Evolutionary conservation across 2,888 invertebrate genomes (phyloP).

Genomic region (Xylocampa areola): DNA sequence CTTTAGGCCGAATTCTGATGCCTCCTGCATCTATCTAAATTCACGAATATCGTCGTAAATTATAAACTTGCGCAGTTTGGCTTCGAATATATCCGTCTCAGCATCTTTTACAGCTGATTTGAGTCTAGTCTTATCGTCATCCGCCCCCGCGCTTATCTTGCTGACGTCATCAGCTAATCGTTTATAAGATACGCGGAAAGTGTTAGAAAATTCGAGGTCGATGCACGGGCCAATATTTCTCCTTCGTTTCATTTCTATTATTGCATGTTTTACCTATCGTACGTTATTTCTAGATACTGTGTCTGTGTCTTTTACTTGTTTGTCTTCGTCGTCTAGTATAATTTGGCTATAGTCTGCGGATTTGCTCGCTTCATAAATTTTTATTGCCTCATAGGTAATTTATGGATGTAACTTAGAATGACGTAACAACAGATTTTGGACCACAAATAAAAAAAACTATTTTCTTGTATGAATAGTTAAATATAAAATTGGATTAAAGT

Average conservation of each 20-base stretch:
- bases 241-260: conserved; percentile 50
- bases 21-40: conserved; percentile 38
- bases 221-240: conserved; percentile 58
- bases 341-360: conserved; percentile 40
- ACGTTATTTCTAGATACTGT: conserved; percentile 41
- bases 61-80: conserved; percentile 43
- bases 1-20: conserved; percentile 20
- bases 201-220: conserved; percentile 68
- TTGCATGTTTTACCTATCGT: conserved; percentile 48
- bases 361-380: conserved; percentile 25
- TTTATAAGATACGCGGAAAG: conserved; percentile 42
- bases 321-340: conserved; percentile 33
- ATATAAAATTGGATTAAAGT: no score
- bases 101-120: conserved; percentile 63
- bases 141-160: conserved; percentile 58
- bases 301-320: conserved; percentile 27
- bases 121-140: conserved; percentile 59
- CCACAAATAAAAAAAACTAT: no score
- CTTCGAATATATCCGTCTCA: conserved; percentile 46
- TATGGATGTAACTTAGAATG: conserved; percentile 5
- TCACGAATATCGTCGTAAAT: conserved; percentile 43
- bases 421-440: not conserved
- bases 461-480: no score
- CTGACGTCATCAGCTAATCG: conserved; percentile 64
- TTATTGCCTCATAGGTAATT: conserved; percentile 28